Percentiles rank a stretch among this genome's conserved stretches.
Conservation (phyloP, 2,888 invertebrate species). For the Adela reaumurella region DNA sequence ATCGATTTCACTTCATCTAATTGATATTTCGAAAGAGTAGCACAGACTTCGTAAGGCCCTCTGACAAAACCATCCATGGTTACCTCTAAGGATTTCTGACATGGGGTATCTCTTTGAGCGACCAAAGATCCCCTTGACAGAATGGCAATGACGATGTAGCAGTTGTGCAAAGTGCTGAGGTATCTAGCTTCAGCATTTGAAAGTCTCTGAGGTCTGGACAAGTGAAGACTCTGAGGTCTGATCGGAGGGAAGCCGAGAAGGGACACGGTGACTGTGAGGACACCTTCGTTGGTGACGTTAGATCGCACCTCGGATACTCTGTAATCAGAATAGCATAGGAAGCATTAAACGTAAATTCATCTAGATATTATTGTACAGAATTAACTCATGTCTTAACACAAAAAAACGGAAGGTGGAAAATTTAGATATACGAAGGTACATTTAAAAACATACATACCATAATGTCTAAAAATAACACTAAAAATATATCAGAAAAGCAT, state of each 20-base stretch:
- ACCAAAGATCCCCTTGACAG: slow-evolving; percentile 60
- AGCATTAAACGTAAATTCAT: too few species aligned
- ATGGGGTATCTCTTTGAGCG: slow-evolving; percentile 62
- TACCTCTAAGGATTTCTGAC: slow-evolving; percentile 54
- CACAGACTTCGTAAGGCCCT: slow-evolving; percentile 66
- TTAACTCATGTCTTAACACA: too few species aligned
- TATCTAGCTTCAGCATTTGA: slow-evolving; percentile 32
- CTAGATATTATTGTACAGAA: too few species aligned
- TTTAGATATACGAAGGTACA: too few species aligned
- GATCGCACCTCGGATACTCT: slow-evolving; percentile 47
- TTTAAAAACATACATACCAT: too few species aligned
- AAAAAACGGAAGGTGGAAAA: too few species aligned
- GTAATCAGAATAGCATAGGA: too few species aligned
- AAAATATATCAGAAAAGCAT: too few species aligned
- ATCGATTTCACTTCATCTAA: slow-evolving; percentile 37
- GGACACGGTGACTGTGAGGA: slow-evolving; percentile 39
- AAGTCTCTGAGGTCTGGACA: slow-evolving; percentile 32
- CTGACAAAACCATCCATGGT: slow-evolving; percentile 62
- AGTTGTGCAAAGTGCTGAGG: slow-evolving; percentile 36
- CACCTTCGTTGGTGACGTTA: slow-evolving; percentile 40
- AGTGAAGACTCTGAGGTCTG: slow-evolving; percentile 23
- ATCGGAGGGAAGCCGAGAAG: slow-evolving; percentile 31
- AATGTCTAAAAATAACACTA: too few species aligned
- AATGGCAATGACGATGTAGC: slow-evolving; percentile 58
- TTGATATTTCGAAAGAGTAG: slow-evolving; percentile 46